phyloP scores from a whole-genome alignment of 2,888 invertebrate species.

The Pristionchus mayeri region DNA sequence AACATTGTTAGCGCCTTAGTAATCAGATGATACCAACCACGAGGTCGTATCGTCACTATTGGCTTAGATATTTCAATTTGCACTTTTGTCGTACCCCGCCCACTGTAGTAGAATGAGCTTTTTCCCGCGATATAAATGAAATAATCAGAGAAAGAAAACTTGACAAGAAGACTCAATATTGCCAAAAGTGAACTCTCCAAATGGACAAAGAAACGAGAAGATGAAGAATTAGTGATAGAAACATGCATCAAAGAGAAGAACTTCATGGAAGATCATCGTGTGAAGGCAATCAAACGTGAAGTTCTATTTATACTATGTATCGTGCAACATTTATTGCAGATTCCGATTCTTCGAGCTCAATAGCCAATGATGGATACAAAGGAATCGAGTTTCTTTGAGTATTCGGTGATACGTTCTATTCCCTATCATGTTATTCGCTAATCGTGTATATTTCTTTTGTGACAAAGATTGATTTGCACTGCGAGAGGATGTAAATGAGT shows the following conservation, averaged over 20 bases:
- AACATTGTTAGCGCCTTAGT: no score
- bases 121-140: no score
- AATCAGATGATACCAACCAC: no score
- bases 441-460: neutral
- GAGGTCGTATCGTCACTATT: no score
- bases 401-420: no score
- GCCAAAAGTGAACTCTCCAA: neutral
- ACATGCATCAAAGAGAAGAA: slow-evolving; percentile 14
- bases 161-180: neutral
- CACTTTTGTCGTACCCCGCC: no score
- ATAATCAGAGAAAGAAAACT: neutral
- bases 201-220: neutral
- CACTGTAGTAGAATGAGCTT: no score
- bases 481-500: slow-evolving; percentile 9
- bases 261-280: neutral
- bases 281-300: neutral
- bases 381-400: slow-evolving; percentile 37
- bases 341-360: neutral
- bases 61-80: no score
- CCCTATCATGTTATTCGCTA: no score
- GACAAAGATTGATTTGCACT: slow-evolving; percentile 8
- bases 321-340: neutral
- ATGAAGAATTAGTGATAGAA: neutral
- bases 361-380: neutral
- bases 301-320: neutral